Evolutionary conservation across 2,888 invertebrate species (phyloP).

Genomic region (Drosophila kuntzei): DNA sequence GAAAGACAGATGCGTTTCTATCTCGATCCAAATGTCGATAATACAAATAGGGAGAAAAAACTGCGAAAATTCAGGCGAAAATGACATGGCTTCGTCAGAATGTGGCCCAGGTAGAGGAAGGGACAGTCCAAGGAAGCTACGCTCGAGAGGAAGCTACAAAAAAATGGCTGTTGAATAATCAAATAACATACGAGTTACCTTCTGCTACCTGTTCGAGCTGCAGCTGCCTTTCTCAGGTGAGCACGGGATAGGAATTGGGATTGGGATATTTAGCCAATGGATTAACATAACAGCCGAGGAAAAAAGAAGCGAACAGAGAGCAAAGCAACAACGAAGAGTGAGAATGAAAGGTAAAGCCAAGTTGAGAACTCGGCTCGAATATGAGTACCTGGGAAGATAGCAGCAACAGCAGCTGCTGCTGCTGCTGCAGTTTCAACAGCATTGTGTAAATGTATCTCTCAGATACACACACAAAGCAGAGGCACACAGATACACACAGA

Average conservation of each 20-base stretch:
- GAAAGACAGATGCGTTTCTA: slow-evolving; percentile 49
- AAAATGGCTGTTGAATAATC: slow-evolving; percentile 76
- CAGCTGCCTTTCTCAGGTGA: slow-evolving; percentile 63
- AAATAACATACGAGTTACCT: slow-evolving; percentile 62
- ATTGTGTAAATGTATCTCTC: slow-evolving; percentile 21
- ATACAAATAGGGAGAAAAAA: slow-evolving; percentile 45
- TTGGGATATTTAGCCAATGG: slow-evolving; percentile 63
- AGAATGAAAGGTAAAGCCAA: slow-evolving; percentile 53
- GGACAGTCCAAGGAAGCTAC: slow-evolving; percentile 21
- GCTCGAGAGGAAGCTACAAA: slow-evolving; percentile 45
- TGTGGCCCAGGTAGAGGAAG: slow-evolving; percentile 46
- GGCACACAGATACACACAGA: slow-evolving; percentile 5
- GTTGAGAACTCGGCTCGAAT: slow-evolving; percentile 54
- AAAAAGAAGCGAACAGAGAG: slow-evolving; percentile 43
- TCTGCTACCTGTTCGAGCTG: slow-evolving; percentile 73
- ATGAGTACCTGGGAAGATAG: slow-evolving; percentile 49
- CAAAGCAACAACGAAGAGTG: slow-evolving; percentile 11
- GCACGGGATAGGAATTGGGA: slow-evolving; percentile 35
- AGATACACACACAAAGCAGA: slow-evolving; percentile 33
- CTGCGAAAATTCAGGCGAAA: slow-evolving; percentile 61
- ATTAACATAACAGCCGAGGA: slow-evolving; percentile 66
- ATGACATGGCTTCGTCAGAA: slow-evolving; percentile 50
- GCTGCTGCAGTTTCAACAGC: slow-evolving; percentile 4
- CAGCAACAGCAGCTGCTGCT: slow-evolving; percentile 37
- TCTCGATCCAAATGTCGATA: slow-evolving; percentile 39